Evolutionary conservation across 2,888 invertebrate genomes (phyloP).

Genomic region (Agonopterix subpropinquella): DNA sequence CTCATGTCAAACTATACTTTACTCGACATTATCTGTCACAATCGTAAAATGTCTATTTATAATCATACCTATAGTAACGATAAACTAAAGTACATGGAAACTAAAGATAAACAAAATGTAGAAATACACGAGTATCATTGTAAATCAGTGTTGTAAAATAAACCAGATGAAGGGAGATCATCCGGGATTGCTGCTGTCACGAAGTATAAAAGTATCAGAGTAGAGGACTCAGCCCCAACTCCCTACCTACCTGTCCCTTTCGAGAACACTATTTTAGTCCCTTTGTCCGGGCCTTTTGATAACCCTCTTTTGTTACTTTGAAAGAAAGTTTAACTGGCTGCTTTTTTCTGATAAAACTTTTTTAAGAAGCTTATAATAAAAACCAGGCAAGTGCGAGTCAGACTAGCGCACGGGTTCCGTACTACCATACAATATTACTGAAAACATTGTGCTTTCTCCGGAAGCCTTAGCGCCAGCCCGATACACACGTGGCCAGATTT

Average conservation of each 20-base stretch:
- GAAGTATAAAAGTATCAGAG: constrained; percentile 26
- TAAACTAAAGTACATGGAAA: too few species aligned
- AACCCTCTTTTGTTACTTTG: constrained; percentile 23
- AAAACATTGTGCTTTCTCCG: too few species aligned
- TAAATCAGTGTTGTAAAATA: constrained; percentile 7
- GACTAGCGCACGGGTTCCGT: too few species aligned
- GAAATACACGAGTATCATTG: not conserved
- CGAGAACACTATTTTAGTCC: constrained; percentile 35
- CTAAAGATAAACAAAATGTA: not conserved
- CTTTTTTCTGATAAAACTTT: not conserved
- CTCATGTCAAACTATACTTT: too few species aligned
- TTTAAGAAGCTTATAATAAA: too few species aligned
- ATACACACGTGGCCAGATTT: too few species aligned
- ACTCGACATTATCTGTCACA: too few species aligned
- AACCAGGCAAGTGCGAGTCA: too few species aligned
- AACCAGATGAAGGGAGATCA: constrained; percentile 26
- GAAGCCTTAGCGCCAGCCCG: too few species aligned
- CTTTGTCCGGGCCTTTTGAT: constrained; percentile 45
- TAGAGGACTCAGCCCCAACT: constrained; percentile 28
- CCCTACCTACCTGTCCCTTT: constrained; percentile 52
- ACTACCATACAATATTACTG: too few species aligned
- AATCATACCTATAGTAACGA: too few species aligned
- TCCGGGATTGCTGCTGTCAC: constrained; percentile 38
- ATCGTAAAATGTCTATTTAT: too few species aligned
- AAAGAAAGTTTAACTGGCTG: not conserved